phyloP scores from a whole-genome alignment of 2,888 invertebrate genomes.

The Drosophila subsilvestris region DNA sequence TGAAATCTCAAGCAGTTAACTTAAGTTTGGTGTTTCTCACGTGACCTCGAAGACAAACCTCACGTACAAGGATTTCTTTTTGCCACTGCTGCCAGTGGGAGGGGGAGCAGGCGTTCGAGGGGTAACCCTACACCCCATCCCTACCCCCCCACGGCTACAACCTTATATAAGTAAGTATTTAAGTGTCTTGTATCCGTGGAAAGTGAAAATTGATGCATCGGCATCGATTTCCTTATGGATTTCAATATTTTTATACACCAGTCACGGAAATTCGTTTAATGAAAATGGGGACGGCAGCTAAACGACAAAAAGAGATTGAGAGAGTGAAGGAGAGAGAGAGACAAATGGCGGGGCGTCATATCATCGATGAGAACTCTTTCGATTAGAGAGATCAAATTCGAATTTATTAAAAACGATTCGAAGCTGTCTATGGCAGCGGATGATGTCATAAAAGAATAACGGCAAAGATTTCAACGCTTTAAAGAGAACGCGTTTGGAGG shows the following conservation, averaged over 20 bases:
- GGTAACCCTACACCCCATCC: conserved; percentile 26
- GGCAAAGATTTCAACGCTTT: conserved; percentile 43
- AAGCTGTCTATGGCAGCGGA: conserved; percentile 13
- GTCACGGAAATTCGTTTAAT: conserved; percentile 76
- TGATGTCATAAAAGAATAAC: conserved; percentile 73
- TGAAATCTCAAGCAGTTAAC: conserved; percentile 46
- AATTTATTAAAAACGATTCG: conserved; percentile 13
- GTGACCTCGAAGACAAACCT: conserved; percentile 78
- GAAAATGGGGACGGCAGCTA: conserved; percentile 43
- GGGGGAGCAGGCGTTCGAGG: conserved; percentile 2
- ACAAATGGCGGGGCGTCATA: too few relatives aligned
- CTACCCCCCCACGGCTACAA: background rate
- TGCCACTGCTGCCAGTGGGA: conserved; percentile 1
- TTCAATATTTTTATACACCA: conserved; percentile 78
- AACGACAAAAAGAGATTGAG: background rate
- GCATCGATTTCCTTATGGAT: conserved; percentile 75
- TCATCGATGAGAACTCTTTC: conserved; percentile 1
- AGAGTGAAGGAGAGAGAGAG: background rate
- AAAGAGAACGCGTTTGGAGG: background rate
- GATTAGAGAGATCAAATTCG: conserved; percentile 12
- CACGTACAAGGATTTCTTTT: conserved; percentile 76
- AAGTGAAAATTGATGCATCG: conserved; percentile 77
- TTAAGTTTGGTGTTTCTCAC: conserved; percentile 55
- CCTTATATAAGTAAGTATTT: conserved; percentile 64
- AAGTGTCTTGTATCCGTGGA: conserved; percentile 61